phyloP scores from a whole-genome alignment of 2,888 invertebrate genomes.

The Drosophila mercatorum region DNA sequence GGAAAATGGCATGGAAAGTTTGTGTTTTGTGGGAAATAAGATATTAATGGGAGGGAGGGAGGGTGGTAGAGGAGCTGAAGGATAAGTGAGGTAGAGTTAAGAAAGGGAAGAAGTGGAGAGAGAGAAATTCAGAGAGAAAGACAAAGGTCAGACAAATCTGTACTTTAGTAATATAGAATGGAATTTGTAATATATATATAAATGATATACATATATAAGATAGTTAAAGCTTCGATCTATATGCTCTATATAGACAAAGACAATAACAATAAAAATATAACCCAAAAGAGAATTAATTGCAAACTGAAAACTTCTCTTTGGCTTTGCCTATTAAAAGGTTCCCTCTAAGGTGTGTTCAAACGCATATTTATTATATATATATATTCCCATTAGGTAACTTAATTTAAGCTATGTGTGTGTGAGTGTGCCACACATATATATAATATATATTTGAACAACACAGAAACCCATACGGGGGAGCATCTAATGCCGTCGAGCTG shows the following conservation, averaged over 20 bases:
- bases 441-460: not conserved
- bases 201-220: too few relatives aligned
- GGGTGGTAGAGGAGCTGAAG: not conserved
- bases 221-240: too few relatives aligned
- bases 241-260: too few relatives aligned
- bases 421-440: not conserved
- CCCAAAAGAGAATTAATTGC: too few relatives aligned
- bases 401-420: slow-evolving; percentile 7
- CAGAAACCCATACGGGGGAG: not conserved
- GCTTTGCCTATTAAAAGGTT: not conserved
- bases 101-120: not conserved
- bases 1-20: not conserved
- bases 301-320: not conserved
- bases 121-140: not conserved
- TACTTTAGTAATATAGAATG: too few relatives aligned
- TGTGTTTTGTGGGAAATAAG: not conserved
- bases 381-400: slow-evolving; percentile 12
- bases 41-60: not conserved
- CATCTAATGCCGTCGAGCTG: slow-evolving; percentile 14
- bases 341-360: not conserved
- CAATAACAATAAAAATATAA: too few relatives aligned
- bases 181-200: too few relatives aligned
- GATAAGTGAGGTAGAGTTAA: not conserved
- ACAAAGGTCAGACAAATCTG: too few relatives aligned
- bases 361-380: slow-evolving; percentile 1